phyloP scores from a whole-genome alignment of 2,888 invertebrate genomes.

The Eucera pruinosa region DNA sequence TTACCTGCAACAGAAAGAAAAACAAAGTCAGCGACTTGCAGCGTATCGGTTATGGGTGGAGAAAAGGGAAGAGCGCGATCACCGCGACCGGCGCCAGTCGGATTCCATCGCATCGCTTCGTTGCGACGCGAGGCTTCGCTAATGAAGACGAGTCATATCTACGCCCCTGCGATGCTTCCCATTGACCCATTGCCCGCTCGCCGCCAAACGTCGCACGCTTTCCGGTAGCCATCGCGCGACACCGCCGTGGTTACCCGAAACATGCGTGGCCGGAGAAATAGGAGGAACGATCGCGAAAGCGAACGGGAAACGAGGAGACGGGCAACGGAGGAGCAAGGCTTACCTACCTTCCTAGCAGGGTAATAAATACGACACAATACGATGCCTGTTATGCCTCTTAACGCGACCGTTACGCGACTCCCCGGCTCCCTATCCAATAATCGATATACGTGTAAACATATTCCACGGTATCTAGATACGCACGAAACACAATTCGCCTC shows the following conservation, averaged over 20 bases:
- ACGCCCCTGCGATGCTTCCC: background rate
- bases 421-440: slow-evolving; percentile 41
- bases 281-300: slow-evolving; percentile 57
- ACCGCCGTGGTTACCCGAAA: slow-evolving; percentile 39
- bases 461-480: slow-evolving; percentile 51
- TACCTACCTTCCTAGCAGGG: no score
- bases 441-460: slow-evolving; percentile 57
- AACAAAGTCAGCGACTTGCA: no score
- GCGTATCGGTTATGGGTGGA: no score
- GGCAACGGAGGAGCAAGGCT: slow-evolving; percentile 6
- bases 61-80: no score
- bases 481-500: slow-evolving; percentile 44
- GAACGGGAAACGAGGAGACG: slow-evolving; percentile 51
- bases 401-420: slow-evolving; percentile 49
- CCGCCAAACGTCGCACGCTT: slow-evolving; percentile 19
- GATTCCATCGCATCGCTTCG: no score
- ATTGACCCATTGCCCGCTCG: slow-evolving; percentile 10
- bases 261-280: slow-evolving; percentile 43
- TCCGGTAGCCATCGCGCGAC: slow-evolving; percentile 45
- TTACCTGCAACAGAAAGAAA: slow-evolving; percentile 69
- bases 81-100: no score
- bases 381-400: slow-evolving; percentile 45
- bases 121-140: background rate
- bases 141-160: slow-evolving; percentile 27
- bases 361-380: slow-evolving; percentile 60